These are phyloP conservation scores for Drosophila buzzatii DNA, from an alignment of 2,888 invertebrate genomes.

Conservation along the genomic window DNA sequence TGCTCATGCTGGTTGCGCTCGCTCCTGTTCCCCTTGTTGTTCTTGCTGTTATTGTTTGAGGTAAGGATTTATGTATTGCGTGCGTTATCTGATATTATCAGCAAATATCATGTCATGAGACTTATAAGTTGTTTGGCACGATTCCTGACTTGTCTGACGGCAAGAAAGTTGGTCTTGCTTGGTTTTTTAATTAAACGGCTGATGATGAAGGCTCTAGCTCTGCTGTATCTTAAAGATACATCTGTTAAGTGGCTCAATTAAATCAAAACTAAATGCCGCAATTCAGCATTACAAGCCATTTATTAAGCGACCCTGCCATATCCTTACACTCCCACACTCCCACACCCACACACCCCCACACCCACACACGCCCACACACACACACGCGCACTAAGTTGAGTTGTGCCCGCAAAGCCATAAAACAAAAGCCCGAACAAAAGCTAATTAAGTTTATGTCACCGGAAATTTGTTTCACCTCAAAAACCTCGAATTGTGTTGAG, in stretches of 20 bases:
- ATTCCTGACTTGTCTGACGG: conserved; percentile 27
- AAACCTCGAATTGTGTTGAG: conserved; percentile 81
- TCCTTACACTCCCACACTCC: conserved; percentile 11
- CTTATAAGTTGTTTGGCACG: conserved; percentile 37
- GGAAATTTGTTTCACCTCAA: conserved; percentile 85
- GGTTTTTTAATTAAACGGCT: conserved; percentile 51
- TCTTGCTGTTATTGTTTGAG: conserved; percentile 51
- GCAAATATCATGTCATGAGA: conserved; percentile 50
- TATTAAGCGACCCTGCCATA: conserved; percentile 48
- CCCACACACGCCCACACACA: conserved; percentile 21
- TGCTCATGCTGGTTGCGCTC: conserved; percentile 65
- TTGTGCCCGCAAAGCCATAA: conserved; percentile 76
- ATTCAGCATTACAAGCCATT: conserved; percentile 64
- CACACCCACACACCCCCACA: conserved; percentile 10
- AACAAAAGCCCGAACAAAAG: conserved; percentile 83
- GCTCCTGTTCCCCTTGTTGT: conserved; percentile 29
- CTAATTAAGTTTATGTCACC: conserved; percentile 86
- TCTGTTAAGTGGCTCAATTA: conserved; percentile 76
- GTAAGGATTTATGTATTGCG: conserved; percentile 42
- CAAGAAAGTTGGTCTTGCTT: conserved; percentile 38
- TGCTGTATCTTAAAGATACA: conserved; percentile 65
- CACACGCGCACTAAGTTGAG: conserved; percentile 31
- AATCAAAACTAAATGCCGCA: conserved; percentile 76
- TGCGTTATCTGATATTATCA: conserved; percentile 52
- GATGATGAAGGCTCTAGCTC: conserved; percentile 7